Conservation (phyloP, 2,113 vertebrate genomes). For the Passer domesticus region DNA sequence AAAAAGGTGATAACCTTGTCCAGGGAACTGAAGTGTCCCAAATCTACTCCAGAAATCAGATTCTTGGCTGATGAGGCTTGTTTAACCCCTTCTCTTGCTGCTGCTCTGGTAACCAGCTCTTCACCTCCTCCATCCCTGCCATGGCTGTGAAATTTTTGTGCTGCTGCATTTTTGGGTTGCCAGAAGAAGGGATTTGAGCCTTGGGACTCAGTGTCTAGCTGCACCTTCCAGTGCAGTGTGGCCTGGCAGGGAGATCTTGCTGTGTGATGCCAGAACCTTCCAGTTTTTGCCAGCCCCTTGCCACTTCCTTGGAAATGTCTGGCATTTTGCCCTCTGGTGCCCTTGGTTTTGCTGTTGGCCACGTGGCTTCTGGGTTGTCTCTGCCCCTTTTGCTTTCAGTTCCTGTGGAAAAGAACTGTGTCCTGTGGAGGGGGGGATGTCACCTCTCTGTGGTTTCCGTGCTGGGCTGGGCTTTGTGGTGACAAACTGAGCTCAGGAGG, state of each 20-base stretch:
- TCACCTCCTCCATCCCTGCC: background rate
- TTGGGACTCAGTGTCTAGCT: background rate
- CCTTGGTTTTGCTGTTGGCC: background rate
- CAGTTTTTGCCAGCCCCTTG: background rate
- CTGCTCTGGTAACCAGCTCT: background rate
- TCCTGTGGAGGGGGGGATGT: background rate
- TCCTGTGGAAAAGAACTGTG: background rate
- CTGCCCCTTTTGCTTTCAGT: background rate
- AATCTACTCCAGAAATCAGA: background rate
- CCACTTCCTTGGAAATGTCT: background rate
- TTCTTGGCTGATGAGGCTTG: background rate
- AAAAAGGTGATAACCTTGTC: fast-evolving
- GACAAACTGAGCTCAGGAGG: background rate
- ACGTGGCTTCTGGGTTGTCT: background rate
- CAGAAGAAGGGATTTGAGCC: background rate
- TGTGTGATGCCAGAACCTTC: background rate
- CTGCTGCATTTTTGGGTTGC: background rate
- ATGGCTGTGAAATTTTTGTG: background rate
- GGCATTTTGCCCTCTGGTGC: background rate
- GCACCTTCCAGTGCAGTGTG: background rate
- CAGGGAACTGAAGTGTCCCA: background rate
- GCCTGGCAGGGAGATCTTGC: background rate
- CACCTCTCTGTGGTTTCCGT: background rate
- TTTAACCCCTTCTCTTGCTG: background rate
- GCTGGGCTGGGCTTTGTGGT: background rate